Conservation (phyloP, 2,888 invertebrate genomes). For the Plemyria rubiginata region DNA sequence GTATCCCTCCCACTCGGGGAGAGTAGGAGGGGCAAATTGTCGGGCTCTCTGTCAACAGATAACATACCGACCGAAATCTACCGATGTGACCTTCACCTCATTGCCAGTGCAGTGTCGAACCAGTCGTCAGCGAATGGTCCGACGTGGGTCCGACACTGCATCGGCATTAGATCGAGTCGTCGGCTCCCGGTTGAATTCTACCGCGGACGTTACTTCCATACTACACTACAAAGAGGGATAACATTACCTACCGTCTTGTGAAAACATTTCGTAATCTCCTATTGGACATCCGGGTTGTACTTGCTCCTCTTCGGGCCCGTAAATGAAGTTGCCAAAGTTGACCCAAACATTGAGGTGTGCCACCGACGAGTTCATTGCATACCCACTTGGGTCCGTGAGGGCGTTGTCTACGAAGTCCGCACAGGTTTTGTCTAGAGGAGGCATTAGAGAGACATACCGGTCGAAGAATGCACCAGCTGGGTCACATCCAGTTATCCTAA, state of each 20-base stretch:
- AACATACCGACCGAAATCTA: too few relatives aligned
- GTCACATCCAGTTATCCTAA: constrained; percentile 78
- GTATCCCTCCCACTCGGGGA: too few relatives aligned
- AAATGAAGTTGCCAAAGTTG: constrained; percentile 59
- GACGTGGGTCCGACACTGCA: too few relatives aligned
- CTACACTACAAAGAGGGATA: too few relatives aligned
- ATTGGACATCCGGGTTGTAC: constrained; percentile 38
- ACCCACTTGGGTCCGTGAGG: constrained; percentile 82
- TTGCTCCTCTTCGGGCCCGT: constrained; percentile 11
- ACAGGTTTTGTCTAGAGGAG: constrained; percentile 57
- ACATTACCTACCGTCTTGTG: constrained; percentile 19
- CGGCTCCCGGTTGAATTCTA: too few relatives aligned
- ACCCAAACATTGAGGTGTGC: constrained; percentile 78
- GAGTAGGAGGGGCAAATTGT: too few relatives aligned
- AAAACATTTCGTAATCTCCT: constrained; percentile 20
- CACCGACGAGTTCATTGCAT: constrained; percentile 65
- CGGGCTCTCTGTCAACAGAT: too few relatives aligned
- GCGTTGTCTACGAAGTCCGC: constrained; percentile 81
- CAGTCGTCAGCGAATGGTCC: too few relatives aligned
- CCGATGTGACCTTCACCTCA: too few relatives aligned
- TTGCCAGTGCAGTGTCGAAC: too few relatives aligned
- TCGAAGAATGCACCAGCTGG: constrained; percentile 76
- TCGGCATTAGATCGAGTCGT: too few relatives aligned
- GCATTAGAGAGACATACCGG: constrained; percentile 7
- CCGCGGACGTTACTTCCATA: too few relatives aligned